phyloP scores from a whole-genome alignment of 2,888 invertebrate genomes.

The Graphium colonna region DNA sequence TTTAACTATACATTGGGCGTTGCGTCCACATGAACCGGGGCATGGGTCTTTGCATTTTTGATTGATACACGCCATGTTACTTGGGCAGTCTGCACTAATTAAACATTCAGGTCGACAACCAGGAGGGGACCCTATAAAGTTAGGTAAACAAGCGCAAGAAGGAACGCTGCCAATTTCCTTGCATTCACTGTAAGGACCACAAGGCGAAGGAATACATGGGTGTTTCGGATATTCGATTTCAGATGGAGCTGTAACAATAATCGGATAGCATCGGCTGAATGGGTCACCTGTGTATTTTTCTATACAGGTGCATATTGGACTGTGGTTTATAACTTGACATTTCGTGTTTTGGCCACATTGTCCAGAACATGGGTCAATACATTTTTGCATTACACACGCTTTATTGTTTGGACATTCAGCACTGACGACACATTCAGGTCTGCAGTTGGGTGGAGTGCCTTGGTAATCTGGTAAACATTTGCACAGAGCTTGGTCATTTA shows the following conservation, averaged over 20 bases:
- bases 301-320: slow-evolving; percentile 85
- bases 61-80: slow-evolving; percentile 87
- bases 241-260: slow-evolving; percentile 37
- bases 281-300: slow-evolving; percentile 83
- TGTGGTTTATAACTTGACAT: slow-evolving; percentile 86
- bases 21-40: slow-evolving; percentile 86
- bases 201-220: slow-evolving; percentile 83
- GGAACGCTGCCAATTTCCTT: slow-evolving; percentile 79
- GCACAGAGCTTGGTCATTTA: slow-evolving; percentile 85
- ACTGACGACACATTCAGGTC: slow-evolving; percentile 86
- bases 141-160: slow-evolving; percentile 82
- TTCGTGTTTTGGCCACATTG: slow-evolving; percentile 86
- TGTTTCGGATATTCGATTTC: slow-evolving; percentile 54
- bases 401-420: slow-evolving; percentile 84
- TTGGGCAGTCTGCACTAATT: slow-evolving; percentile 87
- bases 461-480: slow-evolving; percentile 83
- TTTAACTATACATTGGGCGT: slow-evolving; percentile 82
- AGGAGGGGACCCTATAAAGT: slow-evolving; percentile 86
- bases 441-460: slow-evolving; percentile 84
- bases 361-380: slow-evolving; percentile 85
- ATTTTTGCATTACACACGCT: slow-evolving; percentile 85
- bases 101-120: slow-evolving; percentile 85
- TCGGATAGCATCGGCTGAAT: slow-evolving; percentile 79
- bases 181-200: slow-evolving; percentile 84
- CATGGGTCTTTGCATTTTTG: slow-evolving; percentile 90